Conservation (phyloP, 2,113 vertebrate species). For the Clinocottus analis region DNA sequence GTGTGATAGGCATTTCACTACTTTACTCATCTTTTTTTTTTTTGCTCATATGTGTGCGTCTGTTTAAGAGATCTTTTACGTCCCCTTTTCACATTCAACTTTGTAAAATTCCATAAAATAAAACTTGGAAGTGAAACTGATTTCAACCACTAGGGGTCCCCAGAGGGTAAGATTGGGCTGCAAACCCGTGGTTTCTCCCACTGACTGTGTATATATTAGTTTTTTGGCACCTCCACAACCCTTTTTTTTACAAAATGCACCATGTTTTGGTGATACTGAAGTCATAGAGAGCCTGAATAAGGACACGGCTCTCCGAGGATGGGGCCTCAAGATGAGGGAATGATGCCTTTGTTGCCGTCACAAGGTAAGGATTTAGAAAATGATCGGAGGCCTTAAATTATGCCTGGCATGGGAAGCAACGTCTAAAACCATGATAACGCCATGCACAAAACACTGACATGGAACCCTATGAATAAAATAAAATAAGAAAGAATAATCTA, state of each 20-base stretch:
- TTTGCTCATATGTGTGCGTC: background rate
- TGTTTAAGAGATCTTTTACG: background rate
- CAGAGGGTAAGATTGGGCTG: no score
- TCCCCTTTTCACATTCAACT: background rate
- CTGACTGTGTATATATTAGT: no score
- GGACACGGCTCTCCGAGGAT: background rate
- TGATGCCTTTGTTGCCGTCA: background rate
- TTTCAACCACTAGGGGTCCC: background rate
- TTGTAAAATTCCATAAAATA: background rate
- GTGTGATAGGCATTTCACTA: background rate
- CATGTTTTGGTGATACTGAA: background rate
- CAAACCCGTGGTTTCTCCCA: background rate
- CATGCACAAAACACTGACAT: no score
- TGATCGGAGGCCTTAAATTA: background rate
- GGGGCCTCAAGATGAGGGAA: background rate
- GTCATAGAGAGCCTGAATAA: background rate
- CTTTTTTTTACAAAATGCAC: background rate
- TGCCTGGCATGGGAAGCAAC: background rate
- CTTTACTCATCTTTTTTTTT: background rate
- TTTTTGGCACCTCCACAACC: background rate
- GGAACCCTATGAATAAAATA: no score
- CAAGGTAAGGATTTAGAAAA: background rate
- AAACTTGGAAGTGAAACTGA: background rate
- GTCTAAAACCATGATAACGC: background rate
- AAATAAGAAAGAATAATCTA: no score